Evolutionary conservation across 2,113 vertebrate species (phyloP).

Genomic region (Emydura subglobosa): DNA sequence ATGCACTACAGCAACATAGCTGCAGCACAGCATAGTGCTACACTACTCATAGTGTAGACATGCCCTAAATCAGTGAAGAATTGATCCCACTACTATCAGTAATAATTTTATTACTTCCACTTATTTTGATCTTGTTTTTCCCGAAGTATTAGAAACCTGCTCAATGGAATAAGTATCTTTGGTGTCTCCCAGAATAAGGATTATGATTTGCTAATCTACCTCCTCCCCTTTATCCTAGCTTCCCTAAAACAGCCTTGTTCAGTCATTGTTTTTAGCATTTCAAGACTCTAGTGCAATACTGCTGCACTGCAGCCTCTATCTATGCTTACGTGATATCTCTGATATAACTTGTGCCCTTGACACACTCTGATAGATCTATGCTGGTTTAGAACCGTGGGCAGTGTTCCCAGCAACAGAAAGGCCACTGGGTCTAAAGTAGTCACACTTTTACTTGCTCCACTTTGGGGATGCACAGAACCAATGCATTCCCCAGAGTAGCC

Average conservation of each 20-base stretch:
- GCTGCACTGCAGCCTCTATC: rapidly evolving
- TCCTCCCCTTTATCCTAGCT: neutral
- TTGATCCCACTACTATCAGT: neutral
- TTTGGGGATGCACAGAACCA: neutral
- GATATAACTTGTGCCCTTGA: neutral
- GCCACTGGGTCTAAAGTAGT: neutral
- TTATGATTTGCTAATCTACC: neutral
- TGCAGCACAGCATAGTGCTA: no score
- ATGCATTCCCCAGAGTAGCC: neutral
- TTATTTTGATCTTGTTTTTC: neutral
- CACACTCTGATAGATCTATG: neutral
- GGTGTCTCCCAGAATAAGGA: neutral
- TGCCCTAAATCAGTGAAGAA: neutral
- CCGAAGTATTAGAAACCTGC: neutral
- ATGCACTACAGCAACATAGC: no score
- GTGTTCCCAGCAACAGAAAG: neutral
- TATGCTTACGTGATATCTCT: neutral
- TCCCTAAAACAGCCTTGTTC: neutral
- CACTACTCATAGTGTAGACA: no score
- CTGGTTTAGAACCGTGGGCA: neutral
- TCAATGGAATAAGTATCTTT: neutral
- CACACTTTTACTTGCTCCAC: neutral
- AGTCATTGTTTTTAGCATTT: neutral
- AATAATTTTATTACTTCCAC: neutral
- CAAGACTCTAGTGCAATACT: rapidly evolving